A percentile compares a stretch with the other conserved stretches of the same genome.
Conservation (phyloP, 64 coral and sea anemone genomes). For the Cladopsammia gracilis region DNA sequence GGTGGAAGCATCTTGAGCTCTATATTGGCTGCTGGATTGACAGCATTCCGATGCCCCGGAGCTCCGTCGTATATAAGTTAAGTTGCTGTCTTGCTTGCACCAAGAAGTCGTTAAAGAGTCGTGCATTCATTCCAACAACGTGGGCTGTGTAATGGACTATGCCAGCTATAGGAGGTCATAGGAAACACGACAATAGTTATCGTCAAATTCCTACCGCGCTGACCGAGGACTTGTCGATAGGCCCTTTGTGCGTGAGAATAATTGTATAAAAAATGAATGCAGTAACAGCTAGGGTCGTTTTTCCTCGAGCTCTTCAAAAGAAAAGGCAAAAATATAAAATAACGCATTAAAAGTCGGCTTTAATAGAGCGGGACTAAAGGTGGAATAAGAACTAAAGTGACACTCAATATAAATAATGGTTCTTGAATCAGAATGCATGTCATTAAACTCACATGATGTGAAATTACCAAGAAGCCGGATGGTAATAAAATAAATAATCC, state of each 20-base stretch:
- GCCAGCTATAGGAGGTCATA: background rate
- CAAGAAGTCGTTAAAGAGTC: slow-evolving; percentile 42
- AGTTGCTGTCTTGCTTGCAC: slow-evolving; percentile 32
- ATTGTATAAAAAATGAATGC: too few species aligned
- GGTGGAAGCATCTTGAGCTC: slow-evolving; percentile 45
- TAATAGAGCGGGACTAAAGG: too few species aligned
- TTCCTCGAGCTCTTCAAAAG: too few species aligned
- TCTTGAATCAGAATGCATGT: too few species aligned
- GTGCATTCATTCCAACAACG: slow-evolving; percentile 55
- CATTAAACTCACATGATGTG: too few species aligned
- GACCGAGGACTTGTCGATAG: background rate
- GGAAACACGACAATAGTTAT: background rate
- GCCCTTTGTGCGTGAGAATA: background rate
- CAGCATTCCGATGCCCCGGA: slow-evolving; percentile 21
- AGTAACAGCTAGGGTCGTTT: too few species aligned
- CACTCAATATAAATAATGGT: too few species aligned
- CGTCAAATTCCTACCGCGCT: background rate
- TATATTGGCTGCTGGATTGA: slow-evolving; percentile 14
- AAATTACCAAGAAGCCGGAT: too few species aligned
- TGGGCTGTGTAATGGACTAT: background rate
- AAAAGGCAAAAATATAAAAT: too few species aligned
- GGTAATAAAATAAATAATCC: too few species aligned
- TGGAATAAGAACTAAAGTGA: too few species aligned
- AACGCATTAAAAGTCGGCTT: too few species aligned
- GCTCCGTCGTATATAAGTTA: slow-evolving; percentile 52